Percentiles rank a stretch among this genome's conserved stretches.
These are phyloP conservation scores for Schizaphis graminum DNA, from an alignment of 2,888 invertebrate genomes.

Conservation along the genomic window DNA sequence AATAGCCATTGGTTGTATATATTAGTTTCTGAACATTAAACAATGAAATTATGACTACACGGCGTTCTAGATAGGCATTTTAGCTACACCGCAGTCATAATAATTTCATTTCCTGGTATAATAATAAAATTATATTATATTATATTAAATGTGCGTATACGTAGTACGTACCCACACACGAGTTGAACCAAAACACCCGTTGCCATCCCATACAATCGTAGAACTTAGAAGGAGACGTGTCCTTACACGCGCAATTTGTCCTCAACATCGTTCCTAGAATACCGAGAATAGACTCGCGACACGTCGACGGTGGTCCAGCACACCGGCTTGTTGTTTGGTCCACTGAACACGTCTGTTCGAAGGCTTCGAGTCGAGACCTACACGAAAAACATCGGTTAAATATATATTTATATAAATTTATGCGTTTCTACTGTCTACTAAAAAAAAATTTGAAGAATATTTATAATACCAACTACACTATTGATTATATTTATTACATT, in stretches of 20 bases:
- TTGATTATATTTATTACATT: no score
- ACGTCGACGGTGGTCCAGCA: conserved; percentile 87
- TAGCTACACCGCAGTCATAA: not conserved
- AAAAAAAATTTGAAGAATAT: not conserved
- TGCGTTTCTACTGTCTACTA: not conserved
- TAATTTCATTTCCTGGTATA: not conserved
- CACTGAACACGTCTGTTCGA: conserved; percentile 92
- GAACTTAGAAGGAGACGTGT: conserved; percentile 85
- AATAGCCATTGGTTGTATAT: not conserved
- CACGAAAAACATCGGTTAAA: not conserved
- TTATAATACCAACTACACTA: not conserved
- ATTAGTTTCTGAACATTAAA: not conserved
- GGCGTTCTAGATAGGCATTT: conserved; percentile 14
- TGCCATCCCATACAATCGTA: conserved; percentile 94
- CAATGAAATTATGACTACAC: not conserved
- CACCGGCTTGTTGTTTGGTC: conserved; percentile 91
- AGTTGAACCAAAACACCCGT: conserved; percentile 89
- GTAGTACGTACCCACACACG: conserved; percentile 89
- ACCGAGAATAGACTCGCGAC: conserved; percentile 87
- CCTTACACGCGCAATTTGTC: conserved; percentile 89
- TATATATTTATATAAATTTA: not conserved
- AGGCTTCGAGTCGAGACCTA: conserved; percentile 86
- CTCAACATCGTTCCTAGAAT: conserved; percentile 91
- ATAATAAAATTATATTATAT: not conserved
- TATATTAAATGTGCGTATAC: conserved; percentile 70